A percentile compares a stretch with the other conserved stretches of the same genome.
phyloP scores from a whole-genome alignment of 1,140 invertebrate genomes.

The Drosophila serrata region DNA sequence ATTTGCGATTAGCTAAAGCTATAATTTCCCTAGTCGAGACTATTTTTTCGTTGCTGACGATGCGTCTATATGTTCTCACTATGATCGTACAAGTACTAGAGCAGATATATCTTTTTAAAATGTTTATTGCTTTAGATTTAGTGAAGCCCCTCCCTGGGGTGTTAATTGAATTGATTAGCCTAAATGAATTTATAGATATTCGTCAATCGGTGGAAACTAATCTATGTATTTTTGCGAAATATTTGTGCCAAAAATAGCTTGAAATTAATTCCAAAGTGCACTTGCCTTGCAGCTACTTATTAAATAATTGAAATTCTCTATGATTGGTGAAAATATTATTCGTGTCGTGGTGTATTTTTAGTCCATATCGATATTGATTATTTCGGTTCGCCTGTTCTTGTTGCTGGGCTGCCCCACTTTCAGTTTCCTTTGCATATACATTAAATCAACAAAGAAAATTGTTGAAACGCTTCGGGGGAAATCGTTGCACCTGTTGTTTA shows the following conservation, averaged over 20 bases:
- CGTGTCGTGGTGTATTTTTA: constrained; percentile 29
- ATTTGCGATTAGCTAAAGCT: constrained; percentile 33
- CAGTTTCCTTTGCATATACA: constrained; percentile 16
- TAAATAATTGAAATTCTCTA: constrained; percentile 19
- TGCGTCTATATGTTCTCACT: constrained; percentile 24
- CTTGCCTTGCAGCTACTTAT: constrained; percentile 9
- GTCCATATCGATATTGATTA: constrained; percentile 39
- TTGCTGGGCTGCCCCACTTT: constrained; percentile 38
- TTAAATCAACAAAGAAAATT: constrained; percentile 15
- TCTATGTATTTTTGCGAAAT: background rate
- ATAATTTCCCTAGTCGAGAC: constrained; percentile 37
- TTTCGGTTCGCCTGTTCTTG: constrained; percentile 22
- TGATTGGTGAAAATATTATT: constrained; percentile 28
- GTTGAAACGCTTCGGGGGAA: constrained; percentile 18
- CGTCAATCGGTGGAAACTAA: background rate
- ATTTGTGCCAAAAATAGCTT: constrained; percentile 21
- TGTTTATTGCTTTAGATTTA: constrained; percentile 36
- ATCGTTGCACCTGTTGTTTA: constrained; percentile 58
- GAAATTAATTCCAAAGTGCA: constrained; percentile 10
- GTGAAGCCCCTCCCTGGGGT: constrained; percentile 26
- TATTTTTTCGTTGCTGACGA: constrained; percentile 78
- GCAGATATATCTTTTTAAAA: constrained; percentile 19
- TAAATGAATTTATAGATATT: constrained; percentile 11
- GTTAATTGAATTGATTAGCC: constrained; percentile 40
- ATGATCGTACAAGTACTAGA: constrained; percentile 9